Base-by-base conservation (phyloP, 2,888 invertebrate genomes). In the Sinopyrophorus schimmeli region DNA sequence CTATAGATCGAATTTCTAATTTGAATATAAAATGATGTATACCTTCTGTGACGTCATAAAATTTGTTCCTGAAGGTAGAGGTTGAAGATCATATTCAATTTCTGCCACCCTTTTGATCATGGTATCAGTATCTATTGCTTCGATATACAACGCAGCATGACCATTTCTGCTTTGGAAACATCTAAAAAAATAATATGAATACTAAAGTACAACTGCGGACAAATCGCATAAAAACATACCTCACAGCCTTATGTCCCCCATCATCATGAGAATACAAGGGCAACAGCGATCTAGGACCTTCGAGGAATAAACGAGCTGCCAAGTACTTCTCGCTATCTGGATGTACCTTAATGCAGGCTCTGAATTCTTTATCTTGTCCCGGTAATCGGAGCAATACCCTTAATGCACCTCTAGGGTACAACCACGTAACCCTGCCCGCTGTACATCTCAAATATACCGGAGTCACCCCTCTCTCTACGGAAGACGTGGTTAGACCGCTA, bases 401-500 rank as follows among this genome's bases (percentile, higher is more conserved):
- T 10, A 89, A 74, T 0, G 87, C 88, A 0, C 87, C 88, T 4
- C 83, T 78, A 0, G 89, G 88, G 69, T 88, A 88, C 60, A 81
- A 72, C 89, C 89, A 89, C n/a, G 80, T 77, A 6, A 89, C 80
- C 11, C 76, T 74, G 15, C 89, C 89, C 50, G 85, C 83, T 11
- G 84, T 77, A 65, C 89, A 89, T 16, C 87, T 79, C 35, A 89
- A 79, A 73, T 88, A 87, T 21, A 89, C 84, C 0, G 88, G 87
- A 21, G 85, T 84, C 34, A 89, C 86, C 2, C 84, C 86, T 41
- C 84, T 78, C 47, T 68, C 68, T 17, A 62, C 57, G 44, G 55
- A 80, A 4, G 74, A 66, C 66, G 76, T 70, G 3, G 67, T 62
- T 55, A 82, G 67, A 3, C 84, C 83, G 66, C 86, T 86, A 75